Percentiles rank a stretch among this genome's conserved stretches.
Conservation (phyloP, 2,888 invertebrate genomes). For the Amphipoea oculea region DNA sequence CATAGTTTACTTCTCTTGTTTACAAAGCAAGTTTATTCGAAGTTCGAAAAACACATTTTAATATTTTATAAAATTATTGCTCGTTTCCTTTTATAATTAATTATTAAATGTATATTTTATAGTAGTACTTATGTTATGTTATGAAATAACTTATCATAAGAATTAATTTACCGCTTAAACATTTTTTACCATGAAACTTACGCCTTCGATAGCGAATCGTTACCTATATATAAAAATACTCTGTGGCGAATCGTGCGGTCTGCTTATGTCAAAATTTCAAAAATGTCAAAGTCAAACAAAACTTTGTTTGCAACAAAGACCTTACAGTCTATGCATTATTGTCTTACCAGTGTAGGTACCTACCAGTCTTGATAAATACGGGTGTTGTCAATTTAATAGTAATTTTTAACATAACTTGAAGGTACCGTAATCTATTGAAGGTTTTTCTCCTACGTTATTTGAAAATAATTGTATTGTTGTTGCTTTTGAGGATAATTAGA, state of each 20-base stretch:
- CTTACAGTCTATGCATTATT: too few species aligned
- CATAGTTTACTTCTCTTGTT: neutral
- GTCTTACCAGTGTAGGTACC: neutral
- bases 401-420: slow-evolving; percentile 24
- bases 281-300: slow-evolving; percentile 28
- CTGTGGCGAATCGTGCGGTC: neutral
- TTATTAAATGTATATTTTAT: neutral
- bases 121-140: neutral
- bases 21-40: neutral
- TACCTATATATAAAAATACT: too few species aligned
- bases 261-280: neutral
- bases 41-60: neutral
- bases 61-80: too few species aligned
- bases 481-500: slow-evolving; percentile 6
- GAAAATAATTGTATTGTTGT: slow-evolving; percentile 7
- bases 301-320: slow-evolving; percentile 64
- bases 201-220: too few species aligned
- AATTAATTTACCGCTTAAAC: neutral
- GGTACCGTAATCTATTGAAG: slow-evolving; percentile 9
- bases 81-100: neutral
- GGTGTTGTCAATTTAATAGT: slow-evolving; percentile 33
- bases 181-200: too few species aligned
- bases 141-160: neutral
- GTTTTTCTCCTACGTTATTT: slow-evolving; percentile 10
- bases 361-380: neutral